Evolutionary conservation across 53 echinoderm and acorn worm genomes (phyloP), one percentile per base, ranked within the genome.

Genomic region (Patiria pectinifera): DNA sequence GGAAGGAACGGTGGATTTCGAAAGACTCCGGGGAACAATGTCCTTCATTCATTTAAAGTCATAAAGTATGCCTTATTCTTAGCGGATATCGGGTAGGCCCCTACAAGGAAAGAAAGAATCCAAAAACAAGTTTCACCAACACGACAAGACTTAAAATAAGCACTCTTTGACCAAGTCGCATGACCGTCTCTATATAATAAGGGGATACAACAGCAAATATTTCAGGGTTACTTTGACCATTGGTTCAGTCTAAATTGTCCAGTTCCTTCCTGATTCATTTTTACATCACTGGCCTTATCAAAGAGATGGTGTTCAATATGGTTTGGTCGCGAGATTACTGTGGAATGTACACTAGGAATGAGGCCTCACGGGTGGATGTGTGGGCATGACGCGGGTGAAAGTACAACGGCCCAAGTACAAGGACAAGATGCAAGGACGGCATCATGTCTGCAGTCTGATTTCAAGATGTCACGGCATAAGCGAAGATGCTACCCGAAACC

Each of bases 381-480:
- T 66, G 13, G 66, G 14, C 66, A 16, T 0, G 19, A 66, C 15
- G 66, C 14, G 0, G 66, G 13, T 3, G 66, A 14, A 16, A 66
- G 66, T 16, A 18, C 15, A 66, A 66, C 19, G 66, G 15, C 66
- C 10, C 66, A 14, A 16, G 66, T 18, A 16, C 19, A 14, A 66
- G 19, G 66, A 66, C 66, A 14, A 66, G 66, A 16, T 14, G 14
- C 12, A 3, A 16, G 15, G 66, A 66, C 19, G 66, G 66, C 66
- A 66, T 66, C 6, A 66, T 66, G 66, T 66, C 66, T 14, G 66
- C 10, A 3, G 66, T 18, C 12, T 14, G 3, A 14, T 66, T 14
- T 66, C 13, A 66, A 66, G 66, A 66, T 83, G 83, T 23, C 23
- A 25, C 12, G 25, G 83, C 85, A 85, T 69, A 45, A 69, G 45